phyloP scores from a whole-genome alignment of 2,888 invertebrate genomes.

The Embidobia sp. region DNA sequence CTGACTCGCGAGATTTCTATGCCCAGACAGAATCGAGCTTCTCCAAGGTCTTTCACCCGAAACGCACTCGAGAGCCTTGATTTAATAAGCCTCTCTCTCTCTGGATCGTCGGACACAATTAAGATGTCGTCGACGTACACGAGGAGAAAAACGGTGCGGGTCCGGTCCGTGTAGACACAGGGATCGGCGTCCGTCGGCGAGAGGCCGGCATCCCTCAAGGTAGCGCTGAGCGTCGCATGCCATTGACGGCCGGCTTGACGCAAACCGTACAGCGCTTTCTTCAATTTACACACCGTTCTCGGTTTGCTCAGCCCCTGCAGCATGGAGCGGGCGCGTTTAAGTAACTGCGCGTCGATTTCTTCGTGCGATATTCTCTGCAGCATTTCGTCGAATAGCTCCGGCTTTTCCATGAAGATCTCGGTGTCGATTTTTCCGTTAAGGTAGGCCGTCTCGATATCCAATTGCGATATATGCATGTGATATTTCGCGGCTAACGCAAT shows the following conservation, averaged over 20 bases:
- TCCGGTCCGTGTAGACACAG: background rate
- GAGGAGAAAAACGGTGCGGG: background rate
- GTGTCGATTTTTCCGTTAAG: constrained; percentile 28
- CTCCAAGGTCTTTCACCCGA: background rate
- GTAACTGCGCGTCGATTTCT: too few relatives aligned
- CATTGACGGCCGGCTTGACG: background rate
- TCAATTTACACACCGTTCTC: too few relatives aligned
- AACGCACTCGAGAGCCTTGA: background rate
- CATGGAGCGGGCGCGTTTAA: too few relatives aligned
- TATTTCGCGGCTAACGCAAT: constrained; percentile 52
- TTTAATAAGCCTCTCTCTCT: background rate
- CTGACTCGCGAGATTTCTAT: background rate
- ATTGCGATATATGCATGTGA: constrained; percentile 59
- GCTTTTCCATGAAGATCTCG: constrained; percentile 3
- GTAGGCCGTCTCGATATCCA: constrained; percentile 66
- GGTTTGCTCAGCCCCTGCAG: too few relatives aligned
- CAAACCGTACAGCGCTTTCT: background rate
- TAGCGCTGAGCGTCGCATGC: background rate
- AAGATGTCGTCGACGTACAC: constrained; percentile 3
- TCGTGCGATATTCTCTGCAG: background rate
- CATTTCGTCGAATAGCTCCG: background rate
- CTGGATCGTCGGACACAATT: background rate
- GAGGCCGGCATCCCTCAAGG: background rate
- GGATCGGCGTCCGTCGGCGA: constrained; percentile 14
- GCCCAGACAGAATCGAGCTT: background rate